Base-by-base conservation (phyloP, 2,113 vertebrate species). In the Zapus hudsonius region DNA sequence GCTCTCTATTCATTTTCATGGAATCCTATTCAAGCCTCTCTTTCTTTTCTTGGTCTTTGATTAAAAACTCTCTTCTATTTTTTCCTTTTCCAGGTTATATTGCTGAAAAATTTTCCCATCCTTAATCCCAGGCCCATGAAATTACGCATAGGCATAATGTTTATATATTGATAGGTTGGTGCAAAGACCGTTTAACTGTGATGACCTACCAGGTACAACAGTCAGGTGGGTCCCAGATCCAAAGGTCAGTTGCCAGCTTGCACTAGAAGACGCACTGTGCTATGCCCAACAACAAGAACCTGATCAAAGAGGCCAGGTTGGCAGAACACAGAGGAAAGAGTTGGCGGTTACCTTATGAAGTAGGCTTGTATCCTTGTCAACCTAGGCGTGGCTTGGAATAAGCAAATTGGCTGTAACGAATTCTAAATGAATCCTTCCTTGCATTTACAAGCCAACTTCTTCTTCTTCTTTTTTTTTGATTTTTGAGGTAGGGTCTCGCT, bases 191-290 rank as follows among this genome's bases (percentile, higher is more conserved):
- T 75, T 84, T 70, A 64, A 70, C 22, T 11, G 23, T 75, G 67
- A 73, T n/a, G 40, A 36, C 96, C 93, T 96, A 98, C 96, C 94
- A 83, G 94, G 94, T 76, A 89, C 19, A 69, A 97, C 79, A 27
- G 92, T 94, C 84, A 97, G 17, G 10, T 84, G 87, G 44, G 92
- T 95, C 74, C 96, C 94, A 6, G 93, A 87, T 86, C 95, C 95
- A 90, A 94, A 97, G 75, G 52, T 91, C 31, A 94, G 5, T 67
- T 96, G 79, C 92, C 92, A 66, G 69, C n/a, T 0, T 80, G 59
- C 64, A 69, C 38, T 3, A 94, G 90, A 85, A 79, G 16, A 79
- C 47, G 29, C 96, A 96, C 95, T 84, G 76, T 95, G 95, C 92
- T 89, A 76, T 66, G 40, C 47, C 23, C 84, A 78, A 79, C 23